A percentile compares a stretch with the other conserved stretches of the same genome.
Conservation (phyloP, 2,113 vertebrate species). For the Cynocephalus volans region DNA sequence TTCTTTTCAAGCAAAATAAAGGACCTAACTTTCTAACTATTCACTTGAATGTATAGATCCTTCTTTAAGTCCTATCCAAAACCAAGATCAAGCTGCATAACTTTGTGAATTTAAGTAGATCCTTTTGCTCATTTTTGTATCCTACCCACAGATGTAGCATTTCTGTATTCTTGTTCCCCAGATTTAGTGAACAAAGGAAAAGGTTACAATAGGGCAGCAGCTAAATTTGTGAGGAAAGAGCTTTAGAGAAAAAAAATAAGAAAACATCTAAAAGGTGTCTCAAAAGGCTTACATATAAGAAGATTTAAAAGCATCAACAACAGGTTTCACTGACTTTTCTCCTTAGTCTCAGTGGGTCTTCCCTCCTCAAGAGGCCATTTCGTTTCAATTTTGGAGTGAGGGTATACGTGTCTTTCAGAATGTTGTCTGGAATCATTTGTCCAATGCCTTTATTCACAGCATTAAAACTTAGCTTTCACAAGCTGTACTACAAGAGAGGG, state of each 20-base stretch:
- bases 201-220: slow-evolving; percentile 83
- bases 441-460: slow-evolving; percentile 63
- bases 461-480: slow-evolving; percentile 67
- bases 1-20: slow-evolving; percentile 67
- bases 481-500: not conserved
- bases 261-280: slow-evolving; percentile 75
- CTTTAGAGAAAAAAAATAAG: slow-evolving; percentile 47
- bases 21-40: not conserved
- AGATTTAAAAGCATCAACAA: slow-evolving; percentile 77
- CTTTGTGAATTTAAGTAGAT: slow-evolving; percentile 70
- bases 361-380: slow-evolving; percentile 66
- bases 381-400: slow-evolving; percentile 58
- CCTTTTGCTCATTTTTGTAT: slow-evolving; percentile 74
- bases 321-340: slow-evolving; percentile 76
- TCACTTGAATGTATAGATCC: slow-evolving; percentile 11
- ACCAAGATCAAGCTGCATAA: slow-evolving; percentile 66
- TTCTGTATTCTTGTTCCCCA: slow-evolving; percentile 80
- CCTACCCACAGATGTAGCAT: slow-evolving; percentile 75
- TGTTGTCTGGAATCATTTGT: slow-evolving; percentile 64
- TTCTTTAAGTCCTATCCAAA: slow-evolving; percentile 63
- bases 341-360: slow-evolving; percentile 65
- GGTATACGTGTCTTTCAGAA: slow-evolving; percentile 62
- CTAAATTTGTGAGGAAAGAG: slow-evolving; percentile 82
- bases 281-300: slow-evolving; percentile 79
- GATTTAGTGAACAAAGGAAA: slow-evolving; percentile 82